Percentiles rank a stretch among this genome's conserved stretches.
These are phyloP conservation scores for Embidobia sp. DNA, from an alignment of 2,888 invertebrate species.

Conservation along the genomic window DNA sequence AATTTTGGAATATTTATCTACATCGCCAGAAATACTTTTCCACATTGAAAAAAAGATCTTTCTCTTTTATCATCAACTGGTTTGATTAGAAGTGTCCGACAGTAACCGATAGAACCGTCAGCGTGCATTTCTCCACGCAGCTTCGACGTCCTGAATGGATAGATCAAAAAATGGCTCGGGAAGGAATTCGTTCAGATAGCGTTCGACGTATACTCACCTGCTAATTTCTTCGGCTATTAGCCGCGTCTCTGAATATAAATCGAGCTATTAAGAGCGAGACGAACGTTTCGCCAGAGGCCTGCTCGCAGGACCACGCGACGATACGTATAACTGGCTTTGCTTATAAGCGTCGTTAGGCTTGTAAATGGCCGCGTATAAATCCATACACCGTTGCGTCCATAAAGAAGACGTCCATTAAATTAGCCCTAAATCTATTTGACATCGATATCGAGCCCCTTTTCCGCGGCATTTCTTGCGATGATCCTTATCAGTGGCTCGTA, in stretches of 20 bases:
- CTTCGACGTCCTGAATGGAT: constrained; percentile 10
- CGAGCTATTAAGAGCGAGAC: constrained; percentile 72
- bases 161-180: constrained; percentile 14
- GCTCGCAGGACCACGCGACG: constrained; percentile 52
- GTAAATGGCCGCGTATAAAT: constrained; percentile 50
- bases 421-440: constrained; percentile 36
- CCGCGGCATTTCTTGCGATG: background rate
- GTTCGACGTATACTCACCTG: constrained; percentile 72
- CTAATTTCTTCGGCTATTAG: constrained; percentile 76
- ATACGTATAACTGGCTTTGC: constrained; percentile 50
- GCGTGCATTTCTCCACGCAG: background rate
- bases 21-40: too few species aligned
- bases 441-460: constrained; percentile 26
- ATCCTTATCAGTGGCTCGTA: constrained; percentile 50
- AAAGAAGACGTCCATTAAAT: constrained; percentile 55
- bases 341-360: constrained; percentile 50
- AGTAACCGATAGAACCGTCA: too few species aligned
- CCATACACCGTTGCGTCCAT: constrained; percentile 35
- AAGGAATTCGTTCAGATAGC: constrained; percentile 37
- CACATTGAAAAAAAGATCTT: too few species aligned
- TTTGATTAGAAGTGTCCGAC: too few species aligned
- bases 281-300: constrained; percentile 56
- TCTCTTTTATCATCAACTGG: too few species aligned
- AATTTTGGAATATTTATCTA: too few species aligned
- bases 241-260: constrained; percentile 76